Conservation (phyloP, 2,113 vertebrate species). For the Taurulus bubalis region DNA sequence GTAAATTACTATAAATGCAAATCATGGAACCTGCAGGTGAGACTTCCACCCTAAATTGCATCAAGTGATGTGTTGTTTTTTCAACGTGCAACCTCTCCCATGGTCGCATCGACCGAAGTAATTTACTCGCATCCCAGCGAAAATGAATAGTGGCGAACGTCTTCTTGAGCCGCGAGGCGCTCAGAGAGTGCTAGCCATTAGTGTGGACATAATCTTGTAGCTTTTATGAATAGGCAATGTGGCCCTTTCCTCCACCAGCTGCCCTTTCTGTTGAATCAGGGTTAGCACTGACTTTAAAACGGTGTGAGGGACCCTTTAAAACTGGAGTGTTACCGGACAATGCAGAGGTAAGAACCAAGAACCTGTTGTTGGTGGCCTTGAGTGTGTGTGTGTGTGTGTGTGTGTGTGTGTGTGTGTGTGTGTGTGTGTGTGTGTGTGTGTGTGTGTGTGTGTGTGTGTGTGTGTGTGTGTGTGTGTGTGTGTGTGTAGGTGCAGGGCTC, state of each 20-base stretch:
- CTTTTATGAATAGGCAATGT: not conserved
- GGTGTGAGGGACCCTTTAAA: not conserved
- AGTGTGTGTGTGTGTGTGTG: slow-evolving; percentile 18
- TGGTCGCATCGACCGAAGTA: not conserved
- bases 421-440: slow-evolving; percentile 20
- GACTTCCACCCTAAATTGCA: not conserved
- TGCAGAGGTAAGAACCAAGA: slow-evolving; percentile 34
- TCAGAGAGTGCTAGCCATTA: not conserved
- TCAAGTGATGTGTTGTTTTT: not conserved
- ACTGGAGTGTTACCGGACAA: slow-evolving; percentile 7
- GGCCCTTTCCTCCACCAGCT: not conserved
- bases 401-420: slow-evolving; percentile 20
- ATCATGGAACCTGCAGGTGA: not conserved
- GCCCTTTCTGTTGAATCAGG: not conserved
- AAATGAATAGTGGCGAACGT: not conserved
- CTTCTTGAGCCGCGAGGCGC: no score
- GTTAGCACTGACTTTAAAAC: not conserved
- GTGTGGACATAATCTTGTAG: not conserved
- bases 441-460: slow-evolving; percentile 21
- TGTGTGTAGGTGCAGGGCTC: slow-evolving; percentile 47
- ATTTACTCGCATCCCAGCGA: not conserved
- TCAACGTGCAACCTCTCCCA: not conserved
- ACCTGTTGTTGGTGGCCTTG: slow-evolving; percentile 19
- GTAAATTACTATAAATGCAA: slow-evolving; percentile 1
- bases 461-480: slow-evolving; percentile 12